Evolutionary conservation across 2,113 vertebrate genomes (phyloP).

Genomic region (Syngnathus floridae): DNA sequence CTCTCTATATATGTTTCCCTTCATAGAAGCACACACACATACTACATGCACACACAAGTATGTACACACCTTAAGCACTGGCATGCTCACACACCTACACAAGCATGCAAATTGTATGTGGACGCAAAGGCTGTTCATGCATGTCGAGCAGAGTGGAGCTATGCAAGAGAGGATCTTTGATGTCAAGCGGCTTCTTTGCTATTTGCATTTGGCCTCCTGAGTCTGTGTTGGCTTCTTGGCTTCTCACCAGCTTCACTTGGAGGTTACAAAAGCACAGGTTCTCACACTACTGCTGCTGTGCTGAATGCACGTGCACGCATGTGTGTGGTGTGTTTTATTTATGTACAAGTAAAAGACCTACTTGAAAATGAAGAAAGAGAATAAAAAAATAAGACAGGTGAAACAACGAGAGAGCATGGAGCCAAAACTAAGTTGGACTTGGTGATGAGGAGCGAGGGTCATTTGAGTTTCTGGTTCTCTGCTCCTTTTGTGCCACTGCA

Average conservation of each 20-base stretch:
- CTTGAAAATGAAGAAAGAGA: constrained; percentile 1
- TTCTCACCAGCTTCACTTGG: constrained; percentile 59
- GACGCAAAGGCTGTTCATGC: constrained; percentile 52
- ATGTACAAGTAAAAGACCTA: neutral
- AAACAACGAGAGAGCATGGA: neutral
- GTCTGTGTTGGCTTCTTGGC: constrained; percentile 56
- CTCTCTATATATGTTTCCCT: constrained; percentile 3
- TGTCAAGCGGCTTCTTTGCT: constrained; percentile 54
- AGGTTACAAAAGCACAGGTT: constrained; percentile 67
- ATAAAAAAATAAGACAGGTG: constrained; percentile 15
- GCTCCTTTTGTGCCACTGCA: constrained; percentile 63
- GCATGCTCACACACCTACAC: constrained; percentile 20
- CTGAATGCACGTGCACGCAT: neutral
- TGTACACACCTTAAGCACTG: neutral
- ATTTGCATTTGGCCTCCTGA: constrained; percentile 60
- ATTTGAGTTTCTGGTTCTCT: constrained; percentile 62
- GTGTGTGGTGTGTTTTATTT: constrained; percentile 30
- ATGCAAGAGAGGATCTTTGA: constrained; percentile 59
- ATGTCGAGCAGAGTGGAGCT: constrained; percentile 52
- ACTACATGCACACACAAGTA: neutral
- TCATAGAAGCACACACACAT: neutral
- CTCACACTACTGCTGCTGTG: constrained; percentile 60
- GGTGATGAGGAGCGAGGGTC: constrained; percentile 42
- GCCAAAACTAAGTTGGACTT: constrained; percentile 7
- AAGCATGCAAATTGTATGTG: constrained; percentile 33